Conservation (phyloP, 2,113 vertebrate genomes). For the Megatriorchis doriae region DNA sequence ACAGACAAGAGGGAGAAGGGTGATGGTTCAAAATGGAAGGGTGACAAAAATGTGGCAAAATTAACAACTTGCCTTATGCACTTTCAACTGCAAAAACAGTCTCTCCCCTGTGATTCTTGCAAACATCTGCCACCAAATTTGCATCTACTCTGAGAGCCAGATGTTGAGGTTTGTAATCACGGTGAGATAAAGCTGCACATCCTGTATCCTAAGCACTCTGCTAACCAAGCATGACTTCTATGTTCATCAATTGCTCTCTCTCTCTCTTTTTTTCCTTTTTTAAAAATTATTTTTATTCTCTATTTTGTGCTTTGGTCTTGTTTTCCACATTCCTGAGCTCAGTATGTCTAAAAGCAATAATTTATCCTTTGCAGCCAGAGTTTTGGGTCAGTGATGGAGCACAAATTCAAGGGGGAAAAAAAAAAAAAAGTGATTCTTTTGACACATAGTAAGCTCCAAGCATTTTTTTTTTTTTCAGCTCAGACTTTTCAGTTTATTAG, state of each 20-base stretch:
- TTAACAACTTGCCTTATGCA: neutral
- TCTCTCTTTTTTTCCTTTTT: neutral
- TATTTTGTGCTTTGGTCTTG: conserved; percentile 58
- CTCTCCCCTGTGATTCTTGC: conserved; percentile 25
- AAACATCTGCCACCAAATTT: conserved; percentile 54
- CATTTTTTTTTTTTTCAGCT: neutral
- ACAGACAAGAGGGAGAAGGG: neutral
- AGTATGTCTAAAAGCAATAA: conserved; percentile 28
- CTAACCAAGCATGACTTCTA: conserved; percentile 63
- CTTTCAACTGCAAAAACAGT: neutral
- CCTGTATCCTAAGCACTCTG: conserved; percentile 56
- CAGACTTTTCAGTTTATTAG: neutral
- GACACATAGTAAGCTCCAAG: neutral
- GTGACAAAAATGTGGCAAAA: conserved; percentile 19
- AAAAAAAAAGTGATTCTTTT: neutral
- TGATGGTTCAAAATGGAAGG: neutral
- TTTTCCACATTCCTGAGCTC: conserved; percentile 45
- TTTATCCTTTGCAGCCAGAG: conserved; percentile 30
- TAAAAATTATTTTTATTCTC: neutral
- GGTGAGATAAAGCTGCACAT: conserved; percentile 30
- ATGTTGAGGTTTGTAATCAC: conserved; percentile 72
- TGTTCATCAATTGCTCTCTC: conserved; percentile 54
- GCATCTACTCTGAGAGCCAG: conserved; percentile 58
- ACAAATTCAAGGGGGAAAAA: neutral
- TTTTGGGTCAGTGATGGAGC: neutral